Evolutionary conservation across 2,888 invertebrate genomes (phyloP).

Genomic region (Volucella inflata): DNA sequence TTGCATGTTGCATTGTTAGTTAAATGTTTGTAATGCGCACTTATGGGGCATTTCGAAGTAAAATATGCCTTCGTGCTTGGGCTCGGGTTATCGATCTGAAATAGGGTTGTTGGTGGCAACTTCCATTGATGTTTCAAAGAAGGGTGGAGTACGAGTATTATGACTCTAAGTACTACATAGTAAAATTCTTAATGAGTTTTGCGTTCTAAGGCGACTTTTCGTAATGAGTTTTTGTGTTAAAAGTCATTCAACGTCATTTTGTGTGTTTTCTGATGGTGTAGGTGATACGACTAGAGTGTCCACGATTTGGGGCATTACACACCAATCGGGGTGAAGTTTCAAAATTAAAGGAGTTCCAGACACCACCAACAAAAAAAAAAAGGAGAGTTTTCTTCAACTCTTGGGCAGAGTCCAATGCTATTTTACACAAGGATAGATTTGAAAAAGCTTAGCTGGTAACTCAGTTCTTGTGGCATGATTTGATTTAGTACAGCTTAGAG

Average conservation of each 20-base stretch:
- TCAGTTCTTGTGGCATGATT: too few species aligned
- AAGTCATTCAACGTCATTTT: constrained; percentile 14
- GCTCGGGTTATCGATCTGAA: constrained; percentile 39
- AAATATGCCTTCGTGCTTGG: constrained; percentile 36
- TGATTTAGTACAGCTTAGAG: too few species aligned
- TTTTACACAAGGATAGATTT: too few species aligned
- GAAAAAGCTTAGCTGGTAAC: too few species aligned
- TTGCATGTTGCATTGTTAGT: constrained; percentile 66
- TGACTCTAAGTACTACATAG: not conserved
- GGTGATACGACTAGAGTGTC: not conserved
- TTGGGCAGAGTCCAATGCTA: too few species aligned
- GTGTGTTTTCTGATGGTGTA: constrained; percentile 13
- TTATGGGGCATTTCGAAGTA: constrained; percentile 49
- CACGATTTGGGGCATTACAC: too few species aligned
- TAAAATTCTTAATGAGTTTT: constrained; percentile 48
- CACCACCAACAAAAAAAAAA: too few species aligned
- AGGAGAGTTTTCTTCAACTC: too few species aligned
- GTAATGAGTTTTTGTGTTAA: constrained; percentile 35
- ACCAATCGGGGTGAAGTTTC: too few species aligned
- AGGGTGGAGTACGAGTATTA: not conserved
- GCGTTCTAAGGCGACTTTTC: constrained; percentile 40
- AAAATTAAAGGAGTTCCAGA: too few species aligned
- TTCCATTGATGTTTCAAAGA: not conserved
- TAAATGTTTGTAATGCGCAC: constrained; percentile 60
- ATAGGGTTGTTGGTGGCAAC: not conserved